Evolutionary conservation across 2,113 vertebrate species (phyloP), one percentile per base, ranked within the genome.

Genomic region (Sapajus apella): DNA sequence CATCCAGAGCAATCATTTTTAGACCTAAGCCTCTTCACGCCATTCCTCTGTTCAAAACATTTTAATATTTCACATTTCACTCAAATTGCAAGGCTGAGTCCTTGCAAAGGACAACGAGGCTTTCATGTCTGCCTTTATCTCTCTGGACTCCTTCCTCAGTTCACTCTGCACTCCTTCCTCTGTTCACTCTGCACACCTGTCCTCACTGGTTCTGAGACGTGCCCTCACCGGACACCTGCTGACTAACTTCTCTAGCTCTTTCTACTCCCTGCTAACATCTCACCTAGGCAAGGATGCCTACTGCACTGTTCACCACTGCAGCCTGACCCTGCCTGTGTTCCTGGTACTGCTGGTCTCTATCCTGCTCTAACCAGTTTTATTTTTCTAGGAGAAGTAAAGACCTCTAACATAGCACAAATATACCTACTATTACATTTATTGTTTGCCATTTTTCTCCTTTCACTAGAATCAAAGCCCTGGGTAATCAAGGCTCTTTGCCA

Each of bases 241-340:
- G 8, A 56, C 75, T 43, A 37, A 92, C 55, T 40, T 50, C 9
- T 55, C 43, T 40, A 17, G n/a, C 73, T 86, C 92, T 37, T 50
- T 77, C 32, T 73, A 16, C 14, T 37, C 14, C 10, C 56, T 70
- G 21, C 9, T 55, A 40, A 90, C 79, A 70, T 70, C 73, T 35
- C 3, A 45, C 23, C 27, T 25, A 21, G 14, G 3, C 35, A 37
- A 8, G 23, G 64, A 61, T 1, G 40, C 40, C 40, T 21, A 6
- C 21, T 35, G 13, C 0, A 17, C n/a, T 13, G 7, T n/a, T 80
- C 13, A 3, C 10, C 16, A 8, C 0, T 5, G 37, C 27, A 90
- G 7, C 40, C 55, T 23, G 47, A 77, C 5, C 16, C 35, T 6
- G n/a, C n/a, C 72, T 52, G 43, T 58, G 21, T 58, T 45, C 32